These are phyloP conservation scores for Seriola quinqueradiata DNA, from an alignment of 2,113 vertebrate genomes.

Conservation along the genomic window DNA sequence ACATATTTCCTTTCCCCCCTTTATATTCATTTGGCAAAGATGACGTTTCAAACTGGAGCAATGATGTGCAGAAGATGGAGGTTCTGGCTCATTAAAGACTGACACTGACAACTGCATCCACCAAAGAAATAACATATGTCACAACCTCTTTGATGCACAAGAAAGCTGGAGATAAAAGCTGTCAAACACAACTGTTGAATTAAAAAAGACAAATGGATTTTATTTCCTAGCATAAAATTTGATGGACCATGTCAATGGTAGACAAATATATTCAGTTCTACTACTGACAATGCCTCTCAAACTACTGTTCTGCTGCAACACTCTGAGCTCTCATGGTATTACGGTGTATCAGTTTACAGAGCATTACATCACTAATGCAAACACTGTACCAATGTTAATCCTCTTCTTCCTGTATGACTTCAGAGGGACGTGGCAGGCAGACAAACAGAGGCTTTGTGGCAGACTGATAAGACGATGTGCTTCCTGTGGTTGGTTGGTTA, in stretches of 20 bases:
- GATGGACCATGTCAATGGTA: not conserved
- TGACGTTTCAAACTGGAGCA: not conserved
- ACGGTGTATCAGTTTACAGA: conserved; percentile 66
- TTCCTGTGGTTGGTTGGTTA: conserved; percentile 34
- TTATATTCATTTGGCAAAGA: not conserved
- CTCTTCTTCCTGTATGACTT: conserved; percentile 65
- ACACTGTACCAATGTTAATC: conserved; percentile 67
- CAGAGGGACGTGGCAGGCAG: conserved; percentile 37
- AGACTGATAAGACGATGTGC: conserved; percentile 48
- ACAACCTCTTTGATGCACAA: not conserved
- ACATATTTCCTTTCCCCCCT: not conserved
- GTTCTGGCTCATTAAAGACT: conserved; percentile 4
- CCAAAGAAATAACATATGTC: not conserved
- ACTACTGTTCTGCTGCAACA: not conserved
- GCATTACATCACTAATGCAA: conserved; percentile 78
- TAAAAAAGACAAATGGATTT: not conserved
- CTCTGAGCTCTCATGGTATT: not conserved
- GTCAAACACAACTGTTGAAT: conserved; percentile 2
- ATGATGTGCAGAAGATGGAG: not conserved
- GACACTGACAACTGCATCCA: not conserved
- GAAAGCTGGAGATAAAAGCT: not conserved
- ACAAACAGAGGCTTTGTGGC: conserved; percentile 58
- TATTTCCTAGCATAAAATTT: not conserved
- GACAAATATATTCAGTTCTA: not conserved
- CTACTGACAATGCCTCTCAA: not conserved